Conservation (phyloP, 2,113 vertebrate genomes). For the Hiodon tergisus region DNA sequence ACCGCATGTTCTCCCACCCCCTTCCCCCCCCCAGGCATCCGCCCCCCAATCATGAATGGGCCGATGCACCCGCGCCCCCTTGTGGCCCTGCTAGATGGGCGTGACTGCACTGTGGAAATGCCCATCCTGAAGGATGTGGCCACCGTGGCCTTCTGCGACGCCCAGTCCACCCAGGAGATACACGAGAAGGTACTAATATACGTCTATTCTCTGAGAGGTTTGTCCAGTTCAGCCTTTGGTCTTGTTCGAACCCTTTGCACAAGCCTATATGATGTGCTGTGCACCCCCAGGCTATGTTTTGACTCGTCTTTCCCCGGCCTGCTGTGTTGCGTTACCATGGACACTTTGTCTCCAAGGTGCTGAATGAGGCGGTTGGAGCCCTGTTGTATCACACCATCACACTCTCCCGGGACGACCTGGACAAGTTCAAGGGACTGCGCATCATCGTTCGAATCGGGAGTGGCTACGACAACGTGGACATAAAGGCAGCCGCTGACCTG, state of each 20-base stretch:
- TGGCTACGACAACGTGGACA: conserved; percentile 83
- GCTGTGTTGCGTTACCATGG: too few relatives aligned
- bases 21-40: conserved; percentile 64
- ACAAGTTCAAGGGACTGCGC: conserved; percentile 84
- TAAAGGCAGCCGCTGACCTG: conserved; percentile 81
- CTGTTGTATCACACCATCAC: conserved; percentile 87
- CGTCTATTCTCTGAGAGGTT: not conserved
- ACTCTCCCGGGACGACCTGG: conserved; percentile 81
- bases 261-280: too few relatives aligned
- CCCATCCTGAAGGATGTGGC: conserved; percentile 86
- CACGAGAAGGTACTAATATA: conserved; percentile 73
- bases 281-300: too few relatives aligned
- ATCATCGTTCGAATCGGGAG: conserved; percentile 84
- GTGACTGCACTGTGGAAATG: conserved; percentile 88
- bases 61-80: conserved; percentile 83
- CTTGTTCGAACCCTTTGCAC: too few relatives aligned
- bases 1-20: not conserved
- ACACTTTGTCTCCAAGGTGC: conserved; percentile 55
- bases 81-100: conserved; percentile 81
- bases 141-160: conserved; percentile 85
- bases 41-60: conserved; percentile 82
- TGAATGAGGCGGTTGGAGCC: conserved; percentile 83
- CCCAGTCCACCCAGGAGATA: conserved; percentile 88
- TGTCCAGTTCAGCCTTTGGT: too few relatives aligned
- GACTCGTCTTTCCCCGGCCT: not conserved